Percentiles rank a stretch among this genome's conserved stretches.
These are phyloP conservation scores for Nycticryphes semicollaris DNA, from an alignment of 2,113 vertebrate species.

Conservation along the genomic window DNA sequence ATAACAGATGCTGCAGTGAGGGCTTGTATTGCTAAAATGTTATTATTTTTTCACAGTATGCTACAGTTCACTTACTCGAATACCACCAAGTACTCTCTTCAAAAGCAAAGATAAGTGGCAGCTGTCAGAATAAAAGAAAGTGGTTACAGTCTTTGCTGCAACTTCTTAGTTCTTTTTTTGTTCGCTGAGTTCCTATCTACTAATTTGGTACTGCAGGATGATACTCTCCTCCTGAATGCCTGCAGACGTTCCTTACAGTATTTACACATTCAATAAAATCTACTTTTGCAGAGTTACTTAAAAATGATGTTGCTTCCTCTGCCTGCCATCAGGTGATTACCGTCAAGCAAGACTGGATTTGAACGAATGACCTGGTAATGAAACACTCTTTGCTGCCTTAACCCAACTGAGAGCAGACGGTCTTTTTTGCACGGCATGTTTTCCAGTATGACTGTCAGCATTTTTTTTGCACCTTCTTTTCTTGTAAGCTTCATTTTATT, in stretches of 20 bases:
- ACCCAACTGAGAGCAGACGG: neutral
- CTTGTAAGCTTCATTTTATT: conserved; percentile 1
- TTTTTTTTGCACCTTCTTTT: neutral
- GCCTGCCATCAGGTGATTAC: neutral
- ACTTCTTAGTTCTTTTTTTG: neutral
- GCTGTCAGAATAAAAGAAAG: neutral
- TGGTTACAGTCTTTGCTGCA: neutral
- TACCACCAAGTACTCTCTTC: neutral
- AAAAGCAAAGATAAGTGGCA: conserved; percentile 31
- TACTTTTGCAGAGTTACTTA: neutral
- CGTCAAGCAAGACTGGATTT: neutral
- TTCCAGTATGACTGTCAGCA: neutral
- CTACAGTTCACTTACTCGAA: neutral
- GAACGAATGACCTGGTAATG: neutral
- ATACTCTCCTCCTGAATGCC: neutral
- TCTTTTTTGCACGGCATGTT: neutral
- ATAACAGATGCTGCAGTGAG: conserved; percentile 53
- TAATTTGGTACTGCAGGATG: neutral
- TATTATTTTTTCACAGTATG: conserved; percentile 35
- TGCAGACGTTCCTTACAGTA: neutral
- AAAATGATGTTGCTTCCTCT: neutral
- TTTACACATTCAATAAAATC: neutral
- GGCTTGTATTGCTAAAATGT: conserved; percentile 42
- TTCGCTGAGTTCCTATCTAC: neutral
- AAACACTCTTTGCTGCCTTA: neutral